A percentile compares a stretch with the other conserved stretches of the same genome.
phyloP scores from a whole-genome alignment of 2,113 vertebrate genomes.

The Coptodon rendalli region DNA sequence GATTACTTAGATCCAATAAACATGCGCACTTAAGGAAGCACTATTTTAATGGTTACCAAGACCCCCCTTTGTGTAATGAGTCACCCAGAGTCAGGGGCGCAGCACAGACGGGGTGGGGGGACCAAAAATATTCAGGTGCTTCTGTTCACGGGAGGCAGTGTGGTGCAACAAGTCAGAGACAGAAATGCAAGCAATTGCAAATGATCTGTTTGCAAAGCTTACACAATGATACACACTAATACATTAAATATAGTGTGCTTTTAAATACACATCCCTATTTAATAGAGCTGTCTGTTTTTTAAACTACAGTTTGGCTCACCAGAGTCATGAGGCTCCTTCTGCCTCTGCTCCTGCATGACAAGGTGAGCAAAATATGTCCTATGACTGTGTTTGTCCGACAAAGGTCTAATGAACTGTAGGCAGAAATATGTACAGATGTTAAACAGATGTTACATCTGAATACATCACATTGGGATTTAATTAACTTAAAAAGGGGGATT shows the following conservation, averaged over 20 bases:
- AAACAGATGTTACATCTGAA: neutral
- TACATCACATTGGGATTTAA: neutral
- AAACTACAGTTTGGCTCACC: neutral
- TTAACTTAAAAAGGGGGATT: neutral
- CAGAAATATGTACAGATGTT: neutral
- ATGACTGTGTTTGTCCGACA: rapidly evolving
- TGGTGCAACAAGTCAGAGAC: neutral
- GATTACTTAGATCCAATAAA: constrained; percentile 4
- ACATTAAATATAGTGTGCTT: neutral
- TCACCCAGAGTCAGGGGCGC: neutral
- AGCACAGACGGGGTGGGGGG: neutral
- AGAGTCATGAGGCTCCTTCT: constrained; percentile 2
- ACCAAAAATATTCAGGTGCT: neutral
- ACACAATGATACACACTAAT: neutral
- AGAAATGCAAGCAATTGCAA: neutral
- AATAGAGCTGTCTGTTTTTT: neutral
- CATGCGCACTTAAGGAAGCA: neutral
- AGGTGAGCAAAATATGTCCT: neutral
- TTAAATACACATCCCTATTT: neutral
- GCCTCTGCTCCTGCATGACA: neutral
- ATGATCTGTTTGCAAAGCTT: neutral
- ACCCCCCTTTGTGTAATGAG: constrained; percentile 22
- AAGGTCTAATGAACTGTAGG: neutral
- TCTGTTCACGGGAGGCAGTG: neutral
- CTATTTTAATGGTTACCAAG: constrained; percentile 26